A percentile compares a stretch with the other conserved stretches of the same genome.
phyloP scores from a whole-genome alignment of 2,797 vertebrate species.

The Percopsis omiscomaycus region DNA sequence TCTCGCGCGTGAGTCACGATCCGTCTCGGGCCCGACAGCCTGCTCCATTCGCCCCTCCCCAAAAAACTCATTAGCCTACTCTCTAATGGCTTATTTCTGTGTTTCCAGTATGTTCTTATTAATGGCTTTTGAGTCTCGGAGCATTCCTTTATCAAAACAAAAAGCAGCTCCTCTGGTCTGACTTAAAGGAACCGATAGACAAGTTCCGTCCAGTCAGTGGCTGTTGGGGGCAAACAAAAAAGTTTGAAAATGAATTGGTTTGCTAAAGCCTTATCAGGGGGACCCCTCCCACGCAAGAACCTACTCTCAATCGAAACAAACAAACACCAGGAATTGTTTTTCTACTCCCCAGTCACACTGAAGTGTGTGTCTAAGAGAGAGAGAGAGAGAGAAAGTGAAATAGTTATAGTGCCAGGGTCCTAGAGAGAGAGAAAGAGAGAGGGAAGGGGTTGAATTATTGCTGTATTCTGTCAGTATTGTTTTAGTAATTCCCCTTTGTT shows the following conservation, averaged over 20 bases:
- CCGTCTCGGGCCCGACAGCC: slow-evolving; percentile 55
- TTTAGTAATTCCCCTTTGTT: no score
- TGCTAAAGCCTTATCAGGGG: no score
- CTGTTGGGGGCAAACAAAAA: no score
- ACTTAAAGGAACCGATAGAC: no score
- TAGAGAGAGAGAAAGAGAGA: not conserved
- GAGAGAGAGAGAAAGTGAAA: not conserved
- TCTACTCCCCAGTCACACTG: not conserved
- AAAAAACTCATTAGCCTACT: slow-evolving; percentile 71
- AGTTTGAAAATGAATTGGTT: no score
- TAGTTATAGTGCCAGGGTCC: no score
- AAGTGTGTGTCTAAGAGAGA: not conserved
- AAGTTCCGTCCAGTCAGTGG: no score
- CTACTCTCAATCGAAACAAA: no score
- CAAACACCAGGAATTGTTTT: no score
- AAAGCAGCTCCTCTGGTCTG: slow-evolving; percentile 10
- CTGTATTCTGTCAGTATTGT: no score
- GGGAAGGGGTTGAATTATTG: not conserved
- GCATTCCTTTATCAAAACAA: slow-evolving; percentile 23
- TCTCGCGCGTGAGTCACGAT: slow-evolving; percentile 26
- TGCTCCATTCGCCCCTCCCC: slow-evolving; percentile 46
- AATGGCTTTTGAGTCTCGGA: slow-evolving; percentile 71
- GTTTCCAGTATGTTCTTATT: slow-evolving; percentile 69
- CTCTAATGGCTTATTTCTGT: slow-evolving; percentile 71
- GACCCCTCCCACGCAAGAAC: no score